phyloP scores from a whole-genome alignment of 1,140 invertebrate species.

The Pinna nobilis region DNA sequence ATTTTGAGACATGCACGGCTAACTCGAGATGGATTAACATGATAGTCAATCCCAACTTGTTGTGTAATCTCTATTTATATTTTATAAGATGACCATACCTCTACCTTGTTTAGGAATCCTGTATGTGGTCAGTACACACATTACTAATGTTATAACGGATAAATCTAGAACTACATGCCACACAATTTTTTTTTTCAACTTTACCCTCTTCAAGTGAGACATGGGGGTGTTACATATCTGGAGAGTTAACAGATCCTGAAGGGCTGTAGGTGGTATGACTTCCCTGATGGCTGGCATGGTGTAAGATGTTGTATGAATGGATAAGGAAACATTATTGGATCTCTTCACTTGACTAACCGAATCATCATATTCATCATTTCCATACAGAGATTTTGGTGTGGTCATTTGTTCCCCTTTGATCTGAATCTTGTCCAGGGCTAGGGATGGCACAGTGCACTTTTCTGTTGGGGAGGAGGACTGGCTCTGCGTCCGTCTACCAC shows the following conservation, averaged over 20 bases:
- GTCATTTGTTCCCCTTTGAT: constrained; percentile 21
- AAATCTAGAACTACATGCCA: too few species aligned
- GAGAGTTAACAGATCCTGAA: neutral
- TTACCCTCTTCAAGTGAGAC: neutral
- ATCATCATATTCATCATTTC: neutral
- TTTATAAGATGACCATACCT: too few species aligned
- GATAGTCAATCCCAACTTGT: too few species aligned
- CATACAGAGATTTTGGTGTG: neutral
- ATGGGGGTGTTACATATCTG: neutral
- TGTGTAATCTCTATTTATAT: too few species aligned
- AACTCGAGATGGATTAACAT: too few species aligned
- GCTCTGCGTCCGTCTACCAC: neutral
- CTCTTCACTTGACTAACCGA: neutral
- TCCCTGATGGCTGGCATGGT: neutral
- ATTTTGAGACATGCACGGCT: too few species aligned
- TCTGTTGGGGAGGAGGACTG: neutral
- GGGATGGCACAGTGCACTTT: neutral
- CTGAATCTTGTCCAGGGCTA: constrained; percentile 8
- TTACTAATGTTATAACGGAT: too few species aligned
- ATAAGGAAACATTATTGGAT: neutral
- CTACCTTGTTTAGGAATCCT: too few species aligned
- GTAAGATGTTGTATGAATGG: neutral
- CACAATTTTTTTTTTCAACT: too few species aligned
- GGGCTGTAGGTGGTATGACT: neutral
- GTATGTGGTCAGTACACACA: too few species aligned